These are phyloP conservation scores for Coregonus suidteri DNA, from an alignment of 2,797 vertebrate species.

Conservation along the genomic window DNA sequence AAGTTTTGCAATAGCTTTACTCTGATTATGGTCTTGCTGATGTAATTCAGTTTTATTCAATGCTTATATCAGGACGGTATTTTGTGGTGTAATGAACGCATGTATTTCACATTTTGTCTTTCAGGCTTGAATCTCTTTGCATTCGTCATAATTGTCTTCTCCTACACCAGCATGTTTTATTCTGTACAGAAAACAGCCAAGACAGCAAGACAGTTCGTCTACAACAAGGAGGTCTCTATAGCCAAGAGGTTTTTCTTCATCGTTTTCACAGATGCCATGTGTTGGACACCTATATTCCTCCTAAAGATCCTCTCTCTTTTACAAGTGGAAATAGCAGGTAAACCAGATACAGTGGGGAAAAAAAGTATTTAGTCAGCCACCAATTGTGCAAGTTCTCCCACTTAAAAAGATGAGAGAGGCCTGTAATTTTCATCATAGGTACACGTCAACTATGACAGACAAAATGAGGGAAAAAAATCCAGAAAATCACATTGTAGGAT, in stretches of 20 bases:
- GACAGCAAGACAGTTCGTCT: conserved; percentile 17
- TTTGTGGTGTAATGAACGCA: not conserved
- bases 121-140: conserved; percentile 67
- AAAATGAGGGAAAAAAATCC: no score
- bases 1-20: not conserved
- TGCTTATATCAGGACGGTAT: not conserved
- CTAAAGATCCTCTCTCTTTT: conserved; percentile 68
- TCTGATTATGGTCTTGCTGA: not conserved
- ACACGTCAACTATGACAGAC: no score
- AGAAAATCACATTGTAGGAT: no score
- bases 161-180: conserved; percentile 66
- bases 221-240: conserved; percentile 59
- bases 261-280: conserved; percentile 63
- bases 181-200: conserved; percentile 59
- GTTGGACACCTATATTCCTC: conserved; percentile 71
- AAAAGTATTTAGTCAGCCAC: no score
- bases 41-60: not conserved
- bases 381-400: no score
- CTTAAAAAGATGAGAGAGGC: no score
- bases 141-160: conserved; percentile 68
- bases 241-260: conserved; percentile 69
- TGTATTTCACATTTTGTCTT: conserved; percentile 12
- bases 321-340: conserved; percentile 68
- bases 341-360: not conserved
- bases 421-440: no score